Evolutionary conservation across 2,113 vertebrate genomes (phyloP).

Genomic region (Callionymus lyra): DNA sequence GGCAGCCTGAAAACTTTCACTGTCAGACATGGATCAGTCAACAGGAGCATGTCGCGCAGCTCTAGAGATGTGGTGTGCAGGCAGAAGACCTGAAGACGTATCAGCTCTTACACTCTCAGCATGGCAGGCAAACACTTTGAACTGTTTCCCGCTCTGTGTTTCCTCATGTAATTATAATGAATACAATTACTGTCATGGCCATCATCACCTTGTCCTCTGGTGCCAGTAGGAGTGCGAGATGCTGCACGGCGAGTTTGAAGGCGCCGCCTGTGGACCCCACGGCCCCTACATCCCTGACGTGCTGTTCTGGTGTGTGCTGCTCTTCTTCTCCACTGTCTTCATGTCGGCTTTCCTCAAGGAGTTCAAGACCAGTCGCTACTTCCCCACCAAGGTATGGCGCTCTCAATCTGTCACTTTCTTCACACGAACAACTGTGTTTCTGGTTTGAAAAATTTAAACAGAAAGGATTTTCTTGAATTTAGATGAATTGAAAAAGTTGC

Average conservation of each 20-base stretch:
- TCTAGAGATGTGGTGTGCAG: background rate
- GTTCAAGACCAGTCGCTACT: slow-evolving; percentile 95
- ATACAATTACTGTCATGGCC: slow-evolving; percentile 4
- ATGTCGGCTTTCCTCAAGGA: slow-evolving; percentile 94
- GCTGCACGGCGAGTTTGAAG: slow-evolving; percentile 81
- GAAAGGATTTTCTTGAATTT: too few species aligned
- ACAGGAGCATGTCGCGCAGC: slow-evolving; percentile 2
- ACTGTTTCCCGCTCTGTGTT: background rate
- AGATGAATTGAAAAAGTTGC: too few species aligned
- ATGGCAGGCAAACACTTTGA: too few species aligned
- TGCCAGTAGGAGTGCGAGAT: slow-evolving; percentile 77
- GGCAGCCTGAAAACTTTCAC: slow-evolving; percentile 5
- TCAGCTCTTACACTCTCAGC: too few species aligned
- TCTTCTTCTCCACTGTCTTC: slow-evolving; percentile 94
- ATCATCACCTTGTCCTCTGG: slow-evolving; percentile 18
- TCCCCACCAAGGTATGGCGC: slow-evolving; percentile 93
- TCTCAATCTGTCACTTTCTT: too few species aligned
- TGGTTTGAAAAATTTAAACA: too few species aligned
- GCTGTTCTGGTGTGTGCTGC: slow-evolving; percentile 93
- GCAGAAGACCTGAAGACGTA: too few species aligned
- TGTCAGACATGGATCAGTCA: slow-evolving; percentile 7
- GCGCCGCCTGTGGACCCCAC: slow-evolving; percentile 83
- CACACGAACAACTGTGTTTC: too few species aligned
- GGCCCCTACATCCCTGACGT: slow-evolving; percentile 94
- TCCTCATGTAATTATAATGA: slow-evolving; percentile 1